Conservation (phyloP, 2,113 vertebrate species). For the Rhabdomys dilectus region DNA sequence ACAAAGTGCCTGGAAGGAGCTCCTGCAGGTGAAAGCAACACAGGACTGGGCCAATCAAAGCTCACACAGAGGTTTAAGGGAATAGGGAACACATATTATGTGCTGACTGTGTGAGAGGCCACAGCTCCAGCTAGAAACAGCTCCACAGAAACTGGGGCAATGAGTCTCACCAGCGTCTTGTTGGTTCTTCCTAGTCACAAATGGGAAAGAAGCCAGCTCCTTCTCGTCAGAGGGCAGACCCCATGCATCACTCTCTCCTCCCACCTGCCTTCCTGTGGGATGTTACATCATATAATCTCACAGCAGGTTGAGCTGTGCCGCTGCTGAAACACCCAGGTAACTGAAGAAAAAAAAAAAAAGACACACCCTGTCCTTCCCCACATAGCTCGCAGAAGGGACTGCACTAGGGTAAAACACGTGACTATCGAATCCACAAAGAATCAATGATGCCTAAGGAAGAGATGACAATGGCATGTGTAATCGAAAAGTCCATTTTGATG, state of each 20-base stretch:
- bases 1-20: neutral
- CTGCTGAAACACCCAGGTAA: neutral
- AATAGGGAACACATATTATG: neutral
- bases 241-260: rapidly evolving
- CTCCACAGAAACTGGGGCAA: neutral
- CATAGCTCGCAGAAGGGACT: neutral
- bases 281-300: neutral
- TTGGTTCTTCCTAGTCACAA: neutral
- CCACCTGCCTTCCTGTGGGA: neutral
- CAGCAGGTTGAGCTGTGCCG: neutral
- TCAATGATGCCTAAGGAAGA: neutral
- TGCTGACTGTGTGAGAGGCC: too few species aligned
- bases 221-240: neutral
- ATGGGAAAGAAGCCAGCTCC: neutral
- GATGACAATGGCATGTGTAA: neutral
- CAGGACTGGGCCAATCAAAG: neutral
- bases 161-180: neutral
- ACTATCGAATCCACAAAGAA: neutral
- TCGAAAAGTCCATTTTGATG: neutral
- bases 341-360: neutral
- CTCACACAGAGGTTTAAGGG: neutral
- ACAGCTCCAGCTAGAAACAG: neutral
- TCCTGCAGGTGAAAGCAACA: neutral
- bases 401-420: neutral
- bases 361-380: neutral